These are phyloP conservation scores for Neomonachus schauinslandi DNA, from an alignment of 2,113 vertebrate species.

Conservation along the genomic window DNA sequence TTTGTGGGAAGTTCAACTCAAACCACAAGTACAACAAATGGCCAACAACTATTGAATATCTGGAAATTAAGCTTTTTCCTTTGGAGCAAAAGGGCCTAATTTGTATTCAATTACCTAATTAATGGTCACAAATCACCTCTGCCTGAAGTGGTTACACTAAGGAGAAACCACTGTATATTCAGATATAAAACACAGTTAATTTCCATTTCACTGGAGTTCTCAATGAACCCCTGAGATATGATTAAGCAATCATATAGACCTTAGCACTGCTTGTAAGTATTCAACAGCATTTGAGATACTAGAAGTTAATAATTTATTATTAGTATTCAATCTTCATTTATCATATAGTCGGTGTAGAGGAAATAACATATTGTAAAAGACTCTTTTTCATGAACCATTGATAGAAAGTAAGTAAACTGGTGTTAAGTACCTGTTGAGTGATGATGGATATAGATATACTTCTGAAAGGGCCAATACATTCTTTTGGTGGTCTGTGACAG, in stretches of 20 bases:
- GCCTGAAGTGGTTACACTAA: neutral
- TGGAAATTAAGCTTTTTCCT: constrained; percentile 34
- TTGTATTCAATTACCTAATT: constrained; percentile 59
- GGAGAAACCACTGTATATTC: neutral
- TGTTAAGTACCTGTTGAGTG: neutral
- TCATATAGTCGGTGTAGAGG: neutral
- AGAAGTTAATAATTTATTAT: constrained; percentile 26
- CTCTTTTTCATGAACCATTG: neutral
- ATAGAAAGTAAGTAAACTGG: neutral
- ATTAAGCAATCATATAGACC: constrained; percentile 19
- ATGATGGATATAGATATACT: neutral
- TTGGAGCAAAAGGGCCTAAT: neutral
- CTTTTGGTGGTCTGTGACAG: neutral
- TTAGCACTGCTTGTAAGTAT: neutral
- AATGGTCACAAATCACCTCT: constrained; percentile 48
- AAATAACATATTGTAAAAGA: neutral
- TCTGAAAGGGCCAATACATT: neutral
- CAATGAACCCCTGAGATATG: constrained; percentile 11
- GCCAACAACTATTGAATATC: constrained; percentile 7
- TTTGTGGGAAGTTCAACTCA: neutral
- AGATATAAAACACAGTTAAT: constrained; percentile 50
- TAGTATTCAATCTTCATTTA: neutral
- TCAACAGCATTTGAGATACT: neutral
- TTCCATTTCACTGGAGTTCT: constrained; percentile 12
- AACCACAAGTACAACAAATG: neutral